Evolutionary conservation across 2,113 vertebrate genomes (phyloP).

Genomic region (Poicephalus meyeri): DNA sequence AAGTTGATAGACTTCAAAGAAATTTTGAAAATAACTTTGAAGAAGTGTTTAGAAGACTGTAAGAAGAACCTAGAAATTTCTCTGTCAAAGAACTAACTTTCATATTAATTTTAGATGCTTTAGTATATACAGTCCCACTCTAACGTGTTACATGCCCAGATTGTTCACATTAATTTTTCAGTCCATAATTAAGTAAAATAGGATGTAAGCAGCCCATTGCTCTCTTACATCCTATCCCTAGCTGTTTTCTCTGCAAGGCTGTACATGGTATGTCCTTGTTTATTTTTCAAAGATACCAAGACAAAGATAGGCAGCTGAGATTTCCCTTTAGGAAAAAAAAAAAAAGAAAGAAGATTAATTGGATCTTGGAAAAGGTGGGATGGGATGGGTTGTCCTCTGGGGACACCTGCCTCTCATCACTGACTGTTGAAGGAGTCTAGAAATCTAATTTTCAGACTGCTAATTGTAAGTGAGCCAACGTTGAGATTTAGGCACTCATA

Average conservation of each 20-base stretch:
- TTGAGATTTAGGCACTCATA: not conserved
- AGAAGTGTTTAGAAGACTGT: not conserved
- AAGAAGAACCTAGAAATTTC: not conserved
- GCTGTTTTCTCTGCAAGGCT: not conserved
- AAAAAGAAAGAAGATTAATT: not conserved
- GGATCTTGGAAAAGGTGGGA: not conserved
- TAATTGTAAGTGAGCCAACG: not conserved
- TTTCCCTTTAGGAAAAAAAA: not conserved
- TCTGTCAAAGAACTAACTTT: not conserved
- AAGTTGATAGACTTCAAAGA: not conserved
- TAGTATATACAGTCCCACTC: not conserved
- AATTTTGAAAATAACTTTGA: not conserved
- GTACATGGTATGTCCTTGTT: not conserved
- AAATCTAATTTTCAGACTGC: not conserved
- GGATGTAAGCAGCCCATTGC: fast-evolving
- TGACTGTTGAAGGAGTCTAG: not conserved
- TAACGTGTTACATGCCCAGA: not conserved
- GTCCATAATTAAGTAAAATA: not conserved
- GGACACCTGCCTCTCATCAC: not conserved
- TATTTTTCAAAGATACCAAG: not conserved
- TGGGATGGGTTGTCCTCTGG: not conserved
- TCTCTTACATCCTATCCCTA: not conserved
- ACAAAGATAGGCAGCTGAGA: not conserved
- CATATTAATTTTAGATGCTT: not conserved
- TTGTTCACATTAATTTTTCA: not conserved